Conservation (phyloP, 2,888 invertebrate genomes). For the Opisthograptis luteolata region DNA sequence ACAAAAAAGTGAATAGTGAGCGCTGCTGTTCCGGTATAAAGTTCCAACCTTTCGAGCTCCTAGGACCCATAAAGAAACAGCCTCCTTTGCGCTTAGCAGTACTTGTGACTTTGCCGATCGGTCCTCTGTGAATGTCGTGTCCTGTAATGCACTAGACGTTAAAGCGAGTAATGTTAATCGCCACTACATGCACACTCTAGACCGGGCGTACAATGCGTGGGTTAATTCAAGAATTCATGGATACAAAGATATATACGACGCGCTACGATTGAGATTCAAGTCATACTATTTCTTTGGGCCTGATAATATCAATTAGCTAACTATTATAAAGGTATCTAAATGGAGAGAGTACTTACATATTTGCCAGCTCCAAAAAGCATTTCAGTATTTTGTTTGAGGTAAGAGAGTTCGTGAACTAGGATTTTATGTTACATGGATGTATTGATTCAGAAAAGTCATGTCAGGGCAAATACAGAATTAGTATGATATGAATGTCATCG, state of each 20-base stretch:
- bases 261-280: constrained; percentile 1
- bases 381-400: constrained; percentile 3
- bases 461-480: constrained; percentile 11
- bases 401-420: neutral
- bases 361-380: constrained; percentile 4
- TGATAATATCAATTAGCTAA: no score
- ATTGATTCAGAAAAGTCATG: neutral
- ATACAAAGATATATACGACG: constrained; percentile 5
- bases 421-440: neutral
- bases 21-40: constrained; percentile 60
- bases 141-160: constrained; percentile 86
- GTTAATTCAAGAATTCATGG: constrained; percentile 42
- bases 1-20: constrained; percentile 57
- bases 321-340: neutral
- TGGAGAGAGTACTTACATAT: constrained; percentile 7
- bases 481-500: constrained; percentile 11
- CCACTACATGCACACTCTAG: constrained; percentile 75
- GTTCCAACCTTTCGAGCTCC: constrained; percentile 95
- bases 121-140: constrained; percentile 88
- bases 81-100: constrained; percentile 96
- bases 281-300: constrained; percentile 24
- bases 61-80: constrained; percentile 96
- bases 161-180: constrained; percentile 77
- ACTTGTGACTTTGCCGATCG: constrained; percentile 89
- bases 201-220: constrained; percentile 48